Conservation (phyloP, 1,140 invertebrate genomes). For the Pogonomyrmex barbatus region DNA sequence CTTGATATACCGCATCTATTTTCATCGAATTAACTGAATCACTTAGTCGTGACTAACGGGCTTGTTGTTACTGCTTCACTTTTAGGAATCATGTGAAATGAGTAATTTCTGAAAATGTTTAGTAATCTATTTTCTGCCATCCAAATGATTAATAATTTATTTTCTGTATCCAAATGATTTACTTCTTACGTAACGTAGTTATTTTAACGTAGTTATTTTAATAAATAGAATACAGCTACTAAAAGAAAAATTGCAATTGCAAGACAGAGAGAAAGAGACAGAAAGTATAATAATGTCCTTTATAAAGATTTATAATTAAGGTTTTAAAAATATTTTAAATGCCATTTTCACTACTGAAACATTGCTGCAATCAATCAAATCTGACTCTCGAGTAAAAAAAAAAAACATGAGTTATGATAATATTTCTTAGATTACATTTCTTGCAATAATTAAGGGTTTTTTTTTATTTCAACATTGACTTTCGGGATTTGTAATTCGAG, state of each 20-base stretch:
- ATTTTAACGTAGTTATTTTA: no score
- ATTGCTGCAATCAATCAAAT: neutral
- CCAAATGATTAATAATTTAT: conserved; percentile 4
- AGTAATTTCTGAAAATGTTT: conserved; percentile 35
- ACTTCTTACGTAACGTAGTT: conserved; percentile 7
- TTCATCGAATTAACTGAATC: conserved; percentile 14
- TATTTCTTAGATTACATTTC: neutral
- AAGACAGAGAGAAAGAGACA: no score
- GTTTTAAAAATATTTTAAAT: neutral
- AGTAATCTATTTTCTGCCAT: neutral
- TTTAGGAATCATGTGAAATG: conserved; percentile 20
- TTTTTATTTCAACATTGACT: neutral
- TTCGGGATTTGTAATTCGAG: neutral
- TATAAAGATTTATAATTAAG: neutral
- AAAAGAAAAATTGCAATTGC: neutral
- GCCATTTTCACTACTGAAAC: neutral
- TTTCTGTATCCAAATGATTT: conserved; percentile 45
- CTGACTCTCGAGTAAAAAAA: neutral
- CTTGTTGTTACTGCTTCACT: neutral
- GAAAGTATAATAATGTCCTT: neutral
- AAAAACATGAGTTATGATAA: neutral
- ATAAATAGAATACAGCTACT: neutral
- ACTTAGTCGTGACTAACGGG: conserved; percentile 33
- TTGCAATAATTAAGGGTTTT: neutral
- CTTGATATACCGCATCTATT: neutral